phyloP scores from a whole-genome alignment of 1,140 invertebrate species.

The Drosophila lacteicornis region DNA sequence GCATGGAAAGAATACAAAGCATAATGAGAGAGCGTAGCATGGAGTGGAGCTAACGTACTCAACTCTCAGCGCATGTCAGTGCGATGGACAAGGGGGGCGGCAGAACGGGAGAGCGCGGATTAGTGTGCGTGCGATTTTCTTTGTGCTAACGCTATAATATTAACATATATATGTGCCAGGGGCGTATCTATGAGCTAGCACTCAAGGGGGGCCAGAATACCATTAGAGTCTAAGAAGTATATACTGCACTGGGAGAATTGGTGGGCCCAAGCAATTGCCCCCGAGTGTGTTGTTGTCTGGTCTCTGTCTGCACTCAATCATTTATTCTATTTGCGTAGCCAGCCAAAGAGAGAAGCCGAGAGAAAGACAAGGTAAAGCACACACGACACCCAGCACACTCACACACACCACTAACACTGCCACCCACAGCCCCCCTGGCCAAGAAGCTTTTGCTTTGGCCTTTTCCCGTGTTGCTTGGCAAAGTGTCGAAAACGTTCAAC shows the following conservation, averaged over 20 bases:
- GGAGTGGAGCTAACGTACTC: conserved; percentile 54
- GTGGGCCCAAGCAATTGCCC: conserved; percentile 31
- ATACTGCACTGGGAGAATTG: conserved; percentile 11
- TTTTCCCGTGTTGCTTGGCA: conserved; percentile 50
- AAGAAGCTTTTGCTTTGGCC: conserved; percentile 60
- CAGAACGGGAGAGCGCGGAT: conserved; percentile 12
- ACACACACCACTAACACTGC: conserved; percentile 1
- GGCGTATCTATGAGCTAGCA: conserved; percentile 1
- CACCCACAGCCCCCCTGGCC: conserved; percentile 21
- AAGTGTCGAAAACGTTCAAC: conserved; percentile 74
- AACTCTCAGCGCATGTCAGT: conserved; percentile 51
- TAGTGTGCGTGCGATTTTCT: conserved; percentile 53
- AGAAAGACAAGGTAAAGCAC: conserved; percentile 38
- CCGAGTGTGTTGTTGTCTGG: conserved; percentile 62
- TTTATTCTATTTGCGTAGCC: conserved; percentile 59
- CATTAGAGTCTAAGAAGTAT: neutral
- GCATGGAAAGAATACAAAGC: conserved; percentile 50
- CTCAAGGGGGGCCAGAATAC: neutral
- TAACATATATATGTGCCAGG: conserved; percentile 63
- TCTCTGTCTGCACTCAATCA: conserved; percentile 65
- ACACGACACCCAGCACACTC: conserved; percentile 25
- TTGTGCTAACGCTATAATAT: conserved; percentile 52
- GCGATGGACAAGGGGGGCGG: conserved; percentile 14
- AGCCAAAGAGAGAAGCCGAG: conserved; percentile 10
- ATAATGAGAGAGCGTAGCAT: conserved; percentile 39